Evolutionary conservation across 2,113 vertebrate species (phyloP).

Genomic region (Syngnathus typhle): DNA sequence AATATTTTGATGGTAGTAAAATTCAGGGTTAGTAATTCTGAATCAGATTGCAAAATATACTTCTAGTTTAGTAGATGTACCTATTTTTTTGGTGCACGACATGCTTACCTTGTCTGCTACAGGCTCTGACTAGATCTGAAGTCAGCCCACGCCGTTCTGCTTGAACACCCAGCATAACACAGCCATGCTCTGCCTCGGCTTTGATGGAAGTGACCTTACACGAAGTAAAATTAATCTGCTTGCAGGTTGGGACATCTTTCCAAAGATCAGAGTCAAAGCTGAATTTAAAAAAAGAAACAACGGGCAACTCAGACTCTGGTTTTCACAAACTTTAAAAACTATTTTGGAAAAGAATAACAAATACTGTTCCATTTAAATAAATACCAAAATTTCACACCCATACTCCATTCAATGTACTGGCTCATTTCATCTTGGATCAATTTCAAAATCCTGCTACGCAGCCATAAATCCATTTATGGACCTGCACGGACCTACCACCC

Average conservation of each 20-base stretch:
- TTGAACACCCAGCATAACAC: conserved; percentile 20
- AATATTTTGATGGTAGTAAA: too few relatives aligned
- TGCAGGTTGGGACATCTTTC: conserved; percentile 15
- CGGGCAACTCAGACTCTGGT: background rate
- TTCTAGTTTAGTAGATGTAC: background rate
- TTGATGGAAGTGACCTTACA: conserved; percentile 14
- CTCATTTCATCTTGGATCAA: too few relatives aligned
- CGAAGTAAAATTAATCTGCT: background rate
- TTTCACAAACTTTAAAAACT: background rate
- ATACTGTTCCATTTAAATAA: too few relatives aligned
- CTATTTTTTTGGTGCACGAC: background rate
- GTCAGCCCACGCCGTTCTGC: background rate
- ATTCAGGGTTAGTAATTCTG: too few relatives aligned
- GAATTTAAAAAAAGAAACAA: background rate
- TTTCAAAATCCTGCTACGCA: too few relatives aligned
- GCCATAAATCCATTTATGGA: too few relatives aligned
- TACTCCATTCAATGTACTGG: too few relatives aligned
- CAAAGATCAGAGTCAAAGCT: conserved; percentile 19
- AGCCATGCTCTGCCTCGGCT: background rate
- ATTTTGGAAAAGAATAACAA: background rate
- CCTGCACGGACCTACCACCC: too few relatives aligned
- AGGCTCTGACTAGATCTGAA: conserved; percentile 6
- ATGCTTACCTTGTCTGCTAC: conserved; percentile 28
- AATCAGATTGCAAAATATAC: background rate
- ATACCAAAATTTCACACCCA: too few relatives aligned